Percentiles rank a stretch among this genome's conserved stretches.
These are phyloP conservation scores for Apodemia mormo DNA, from an alignment of 2,888 invertebrate genomes.

Conservation along the genomic window DNA sequence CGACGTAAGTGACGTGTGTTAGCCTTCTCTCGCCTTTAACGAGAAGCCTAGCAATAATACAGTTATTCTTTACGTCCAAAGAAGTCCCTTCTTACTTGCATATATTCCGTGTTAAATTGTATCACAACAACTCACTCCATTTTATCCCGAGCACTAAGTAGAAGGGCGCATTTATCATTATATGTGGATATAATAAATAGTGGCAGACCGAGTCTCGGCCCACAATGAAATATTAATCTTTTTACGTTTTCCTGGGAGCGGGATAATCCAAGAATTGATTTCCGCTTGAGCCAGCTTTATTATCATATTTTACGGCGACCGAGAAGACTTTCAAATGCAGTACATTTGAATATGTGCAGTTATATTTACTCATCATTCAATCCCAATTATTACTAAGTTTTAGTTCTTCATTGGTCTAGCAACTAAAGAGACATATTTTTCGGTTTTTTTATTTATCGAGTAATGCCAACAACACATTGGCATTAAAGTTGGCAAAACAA, in stretches of 20 bases:
- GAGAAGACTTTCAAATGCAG: neutral
- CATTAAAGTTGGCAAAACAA: too few species aligned
- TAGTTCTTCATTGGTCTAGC: too few species aligned
- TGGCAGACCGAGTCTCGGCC: conserved; percentile 14
- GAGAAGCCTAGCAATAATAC: too few species aligned
- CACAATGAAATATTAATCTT: conserved; percentile 24
- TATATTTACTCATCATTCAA: neutral
- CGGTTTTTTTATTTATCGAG: too few species aligned
- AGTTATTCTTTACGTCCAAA: too few species aligned
- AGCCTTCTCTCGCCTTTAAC: too few species aligned
- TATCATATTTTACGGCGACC: conserved; percentile 24
- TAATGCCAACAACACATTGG: too few species aligned
- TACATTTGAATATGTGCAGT: neutral
- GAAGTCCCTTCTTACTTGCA: too few species aligned
- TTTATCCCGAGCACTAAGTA: neutral
- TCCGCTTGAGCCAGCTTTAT: conserved; percentile 25
- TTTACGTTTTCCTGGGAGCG: conserved; percentile 21
- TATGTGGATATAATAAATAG: neutral
- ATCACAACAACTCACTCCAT: neutral
- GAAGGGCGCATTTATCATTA: neutral
- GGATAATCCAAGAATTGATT: conserved; percentile 31
- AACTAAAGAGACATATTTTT: too few species aligned
- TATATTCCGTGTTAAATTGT: too few species aligned
- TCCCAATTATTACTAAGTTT: too few species aligned
- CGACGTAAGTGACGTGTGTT: too few species aligned